Evolutionary conservation across 2,888 invertebrate species (phyloP).

Genomic region (Amphipoea lucens): DNA sequence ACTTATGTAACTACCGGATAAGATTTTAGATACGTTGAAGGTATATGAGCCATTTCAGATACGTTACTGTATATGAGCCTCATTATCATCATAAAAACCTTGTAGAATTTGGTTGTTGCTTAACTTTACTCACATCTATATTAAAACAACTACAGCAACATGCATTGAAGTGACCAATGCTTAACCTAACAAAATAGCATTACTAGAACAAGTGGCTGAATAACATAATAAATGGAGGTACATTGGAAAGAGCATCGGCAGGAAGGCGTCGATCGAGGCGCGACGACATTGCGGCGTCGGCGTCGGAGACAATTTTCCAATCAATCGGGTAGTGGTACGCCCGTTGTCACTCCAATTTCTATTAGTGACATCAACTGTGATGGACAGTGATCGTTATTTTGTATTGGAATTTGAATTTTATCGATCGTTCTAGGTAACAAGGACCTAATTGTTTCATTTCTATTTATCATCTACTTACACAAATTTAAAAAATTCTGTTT

Average conservation of each 20-base stretch:
- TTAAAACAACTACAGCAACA: background rate
- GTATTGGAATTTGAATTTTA: constrained; percentile 22
- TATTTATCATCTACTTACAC: background rate
- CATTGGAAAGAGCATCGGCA: constrained; percentile 77
- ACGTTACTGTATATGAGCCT: too few species aligned
- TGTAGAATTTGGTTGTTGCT: background rate
- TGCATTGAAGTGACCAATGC: constrained; percentile 20
- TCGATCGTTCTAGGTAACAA: constrained; percentile 17
- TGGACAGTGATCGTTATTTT: constrained; percentile 31
- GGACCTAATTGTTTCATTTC: constrained; percentile 7
- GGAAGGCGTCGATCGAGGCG: constrained; percentile 72
- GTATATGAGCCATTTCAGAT: too few species aligned
- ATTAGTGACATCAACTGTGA: constrained; percentile 48
- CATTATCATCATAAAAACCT: background rate
- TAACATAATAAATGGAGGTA: constrained; percentile 48
- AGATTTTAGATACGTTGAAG: too few species aligned
- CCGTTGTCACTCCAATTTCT: constrained; percentile 46
- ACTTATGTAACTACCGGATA: background rate
- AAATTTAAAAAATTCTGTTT: too few species aligned
- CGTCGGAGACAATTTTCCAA: constrained; percentile 83
- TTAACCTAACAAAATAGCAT: constrained; percentile 36
- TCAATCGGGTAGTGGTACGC: constrained; percentile 79
- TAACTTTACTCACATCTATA: background rate
- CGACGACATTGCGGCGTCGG: constrained; percentile 77
- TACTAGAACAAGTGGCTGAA: constrained; percentile 45